Base-by-base conservation (phyloP, 2,888 invertebrate species). In the Patella depressa region DNA sequence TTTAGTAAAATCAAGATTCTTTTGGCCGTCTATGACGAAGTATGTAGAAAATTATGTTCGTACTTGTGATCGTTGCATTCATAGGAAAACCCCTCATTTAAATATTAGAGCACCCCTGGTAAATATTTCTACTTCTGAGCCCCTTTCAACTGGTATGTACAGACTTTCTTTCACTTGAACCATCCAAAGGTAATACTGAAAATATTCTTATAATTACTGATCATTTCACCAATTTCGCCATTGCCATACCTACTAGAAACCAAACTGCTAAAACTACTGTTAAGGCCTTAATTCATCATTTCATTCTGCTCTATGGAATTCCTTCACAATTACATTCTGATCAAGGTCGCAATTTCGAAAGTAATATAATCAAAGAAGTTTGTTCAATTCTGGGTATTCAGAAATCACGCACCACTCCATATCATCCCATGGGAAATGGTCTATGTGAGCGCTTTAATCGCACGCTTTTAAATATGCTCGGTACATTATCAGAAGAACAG, bases 261-360 rank as follows among this genome's bases (percentile, higher is more conserved):
- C 75, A 78, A 65, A 79, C 80, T 24, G 80, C 82, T 7, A 79
- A 77, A 65, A 80, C 79, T n/a, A 78, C 79, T 65, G 82, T 82
- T 54, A 79, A 78, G 70, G 79, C 73, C 24, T 71, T 83, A 15
- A 73, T 71, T 53, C 77, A 82, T 15, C 54, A 80, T 15, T 79
- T 78, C 29, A 57, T 83, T 45, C 74, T 76, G 3, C 77, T 79
- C 54, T 84, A 80, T 76, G 78, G 83, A 14, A 72, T 83, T 34
- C 80, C 79, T 11, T 78, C 69, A 72, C 19, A 74, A 72, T 14
- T 80, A 2, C 82, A 80, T 70, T 74, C 74, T 34, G 79, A 78
- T 45, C 78, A 79, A n/a, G 80, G 55, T 55, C 11, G 55, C 15
- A 11, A 11, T 55, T 55, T 78, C 65, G 78, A 81, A 57, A 70